Percentiles rank a stretch among this genome's conserved stretches.
Evolutionary conservation across 1,140 invertebrate genomes (phyloP).

Genomic region (Latrodectus geometricus): DNA sequence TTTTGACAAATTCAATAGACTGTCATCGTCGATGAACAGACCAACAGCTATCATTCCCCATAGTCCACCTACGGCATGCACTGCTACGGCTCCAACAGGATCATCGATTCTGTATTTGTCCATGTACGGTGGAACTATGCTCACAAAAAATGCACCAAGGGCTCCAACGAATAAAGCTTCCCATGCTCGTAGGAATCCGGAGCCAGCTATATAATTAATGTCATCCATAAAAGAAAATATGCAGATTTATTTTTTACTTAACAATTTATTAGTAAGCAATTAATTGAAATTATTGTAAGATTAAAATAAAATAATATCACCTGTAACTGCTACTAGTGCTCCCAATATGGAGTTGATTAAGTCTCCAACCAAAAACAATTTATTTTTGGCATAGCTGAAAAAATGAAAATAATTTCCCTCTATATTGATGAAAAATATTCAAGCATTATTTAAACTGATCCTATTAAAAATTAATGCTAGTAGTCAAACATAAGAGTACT

Average conservation of each 20-base stretch:
- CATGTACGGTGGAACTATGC: conserved; percentile 65
- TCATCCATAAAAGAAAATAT: not conserved
- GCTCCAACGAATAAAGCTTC: conserved; percentile 67
- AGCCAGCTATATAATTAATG: conserved; percentile 66
- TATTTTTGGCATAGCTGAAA: conserved; percentile 38
- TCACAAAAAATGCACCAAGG: conserved; percentile 66
- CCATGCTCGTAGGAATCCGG: conserved; percentile 66
- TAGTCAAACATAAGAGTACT: too few relatives aligned
- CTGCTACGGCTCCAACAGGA: conserved; percentile 69
- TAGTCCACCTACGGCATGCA: conserved; percentile 67
- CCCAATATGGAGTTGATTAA: conserved; percentile 67
- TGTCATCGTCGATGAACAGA: conserved; percentile 66
- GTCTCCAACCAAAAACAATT: conserved; percentile 66
- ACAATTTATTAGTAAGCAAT: not conserved
- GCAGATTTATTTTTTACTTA: not conserved
- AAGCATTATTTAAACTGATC: too few relatives aligned
- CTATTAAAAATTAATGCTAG: too few relatives aligned
- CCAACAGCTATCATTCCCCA: conserved; percentile 70
- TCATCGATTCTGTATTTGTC: conserved; percentile 68
- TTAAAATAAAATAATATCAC: conserved; percentile 22
- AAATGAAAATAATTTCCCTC: not conserved
- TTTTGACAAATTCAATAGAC: conserved; percentile 50
- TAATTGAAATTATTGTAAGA: not conserved
- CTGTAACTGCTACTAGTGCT: conserved; percentile 67
- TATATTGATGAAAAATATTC: too few relatives aligned